These are phyloP conservation scores for Gymnobelideus leadbeateri DNA, from an alignment of 2,113 vertebrate genomes.

Conservation along the genomic window DNA sequence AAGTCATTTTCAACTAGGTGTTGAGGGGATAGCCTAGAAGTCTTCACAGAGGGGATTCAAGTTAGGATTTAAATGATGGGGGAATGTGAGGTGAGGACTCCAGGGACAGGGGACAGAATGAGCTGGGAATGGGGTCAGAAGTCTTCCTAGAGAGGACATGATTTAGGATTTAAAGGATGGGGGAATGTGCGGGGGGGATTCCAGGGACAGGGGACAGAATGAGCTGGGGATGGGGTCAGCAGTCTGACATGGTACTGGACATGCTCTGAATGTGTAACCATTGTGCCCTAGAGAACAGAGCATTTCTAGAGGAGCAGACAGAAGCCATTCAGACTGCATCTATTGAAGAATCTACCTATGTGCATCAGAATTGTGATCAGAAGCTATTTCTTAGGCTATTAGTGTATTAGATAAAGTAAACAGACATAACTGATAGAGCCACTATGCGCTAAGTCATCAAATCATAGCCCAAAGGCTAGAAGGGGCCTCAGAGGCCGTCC, in stretches of 20 bases:
- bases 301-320: background rate
- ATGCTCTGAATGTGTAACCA: background rate
- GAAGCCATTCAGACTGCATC: background rate
- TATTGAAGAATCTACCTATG: no score
- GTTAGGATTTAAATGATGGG: background rate
- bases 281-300: background rate
- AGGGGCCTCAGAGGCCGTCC: background rate
- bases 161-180: background rate
- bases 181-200: background rate
- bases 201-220: background rate
- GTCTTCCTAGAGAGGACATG: background rate
- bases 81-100: background rate
- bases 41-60: background rate
- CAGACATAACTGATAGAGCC: background rate
- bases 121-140: background rate
- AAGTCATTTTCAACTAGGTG: background rate
- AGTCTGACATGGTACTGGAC: background rate
- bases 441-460: background rate
- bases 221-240: background rate
- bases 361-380: background rate
- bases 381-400: background rate
- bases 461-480: background rate
- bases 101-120: background rate
- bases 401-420: background rate
- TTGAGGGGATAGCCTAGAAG: background rate